A percentile compares a stretch with the other conserved stretches of the same genome.
Conservation (phyloP, 2,797 vertebrate species). For the Graptemys geographica region DNA sequence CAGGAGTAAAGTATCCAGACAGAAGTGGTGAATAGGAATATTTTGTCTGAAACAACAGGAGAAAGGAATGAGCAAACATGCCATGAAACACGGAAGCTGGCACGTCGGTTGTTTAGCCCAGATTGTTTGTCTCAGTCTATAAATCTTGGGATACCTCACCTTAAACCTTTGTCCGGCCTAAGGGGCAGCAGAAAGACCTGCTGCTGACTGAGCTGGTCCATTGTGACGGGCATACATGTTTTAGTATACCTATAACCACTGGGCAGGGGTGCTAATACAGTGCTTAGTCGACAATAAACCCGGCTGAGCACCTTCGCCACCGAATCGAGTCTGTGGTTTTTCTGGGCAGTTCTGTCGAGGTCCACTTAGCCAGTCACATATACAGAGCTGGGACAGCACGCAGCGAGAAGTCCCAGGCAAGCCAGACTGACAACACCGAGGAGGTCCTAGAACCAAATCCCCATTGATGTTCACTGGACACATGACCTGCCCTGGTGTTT, state of each 20-base stretch:
- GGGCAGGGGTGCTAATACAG: neutral
- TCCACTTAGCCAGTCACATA: neutral
- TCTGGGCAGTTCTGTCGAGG: neutral
- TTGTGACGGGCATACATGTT: neutral
- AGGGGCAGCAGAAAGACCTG: neutral
- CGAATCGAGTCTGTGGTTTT: neutral
- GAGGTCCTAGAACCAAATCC: neutral
- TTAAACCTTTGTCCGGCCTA: neutral
- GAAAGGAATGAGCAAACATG: neutral
- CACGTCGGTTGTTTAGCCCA: neutral
- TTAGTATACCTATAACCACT: neutral
- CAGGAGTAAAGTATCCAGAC: too few relatives aligned
- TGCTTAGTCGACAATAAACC: neutral
- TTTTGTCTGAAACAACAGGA: neutral
- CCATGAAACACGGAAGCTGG: neutral
- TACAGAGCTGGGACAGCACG: neutral
- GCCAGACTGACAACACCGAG: neutral
- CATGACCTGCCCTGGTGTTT: neutral
- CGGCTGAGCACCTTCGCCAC: neutral
- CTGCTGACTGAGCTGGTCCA: neutral
- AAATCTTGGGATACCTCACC: neutral
- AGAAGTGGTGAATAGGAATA: neutral
- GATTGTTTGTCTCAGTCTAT: neutral
- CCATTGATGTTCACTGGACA: neutral
- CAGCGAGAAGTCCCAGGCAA: neutral